phyloP scores from a whole-genome alignment of 2,113 vertebrate species.

The Coreoperca whiteheadi region DNA sequence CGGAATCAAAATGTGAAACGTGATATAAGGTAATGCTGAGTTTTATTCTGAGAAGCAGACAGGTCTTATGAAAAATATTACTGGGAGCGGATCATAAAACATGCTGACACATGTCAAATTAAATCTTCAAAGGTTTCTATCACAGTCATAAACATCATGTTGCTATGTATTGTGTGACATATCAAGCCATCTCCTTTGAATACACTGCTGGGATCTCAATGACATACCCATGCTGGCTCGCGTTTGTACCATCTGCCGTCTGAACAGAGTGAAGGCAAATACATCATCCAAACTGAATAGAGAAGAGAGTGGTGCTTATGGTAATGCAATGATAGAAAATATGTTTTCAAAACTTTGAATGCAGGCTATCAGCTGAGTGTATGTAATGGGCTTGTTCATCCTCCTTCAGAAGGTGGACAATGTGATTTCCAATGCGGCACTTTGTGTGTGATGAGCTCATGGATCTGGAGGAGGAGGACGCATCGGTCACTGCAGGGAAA shows the following conservation, averaged over 20 bases:
- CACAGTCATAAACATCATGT: neutral
- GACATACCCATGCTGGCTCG: slow-evolving; percentile 15
- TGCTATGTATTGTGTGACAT: neutral
- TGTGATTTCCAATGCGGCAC: slow-evolving; percentile 13
- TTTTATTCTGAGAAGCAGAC: neutral
- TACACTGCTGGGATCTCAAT: slow-evolving; percentile 6
- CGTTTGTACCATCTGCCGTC: slow-evolving; percentile 11
- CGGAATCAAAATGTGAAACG: neutral
- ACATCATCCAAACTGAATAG: neutral
- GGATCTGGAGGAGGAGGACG: slow-evolving; percentile 23
- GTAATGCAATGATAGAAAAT: neutral
- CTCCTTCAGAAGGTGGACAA: slow-evolving; percentile 1
- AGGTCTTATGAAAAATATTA: neutral
- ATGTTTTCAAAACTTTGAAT: slow-evolving; percentile 11
- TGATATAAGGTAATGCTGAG: neutral
- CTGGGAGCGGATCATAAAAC: slow-evolving; percentile 1
- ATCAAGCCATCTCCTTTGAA: slow-evolving; percentile 26
- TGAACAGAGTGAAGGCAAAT: neutral
- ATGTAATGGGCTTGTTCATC: neutral
- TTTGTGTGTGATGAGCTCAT: slow-evolving; percentile 35
- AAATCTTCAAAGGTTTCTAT: neutral
- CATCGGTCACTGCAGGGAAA: neutral
- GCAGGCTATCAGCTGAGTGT: slow-evolving; percentile 9
- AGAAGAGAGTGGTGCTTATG: neutral
- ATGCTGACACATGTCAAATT: neutral